Percentiles rank a stretch among this genome's conserved stretches.
These are phyloP conservation scores for Piaya cayana DNA, from an alignment of 2,113 vertebrate species.

Conservation along the genomic window DNA sequence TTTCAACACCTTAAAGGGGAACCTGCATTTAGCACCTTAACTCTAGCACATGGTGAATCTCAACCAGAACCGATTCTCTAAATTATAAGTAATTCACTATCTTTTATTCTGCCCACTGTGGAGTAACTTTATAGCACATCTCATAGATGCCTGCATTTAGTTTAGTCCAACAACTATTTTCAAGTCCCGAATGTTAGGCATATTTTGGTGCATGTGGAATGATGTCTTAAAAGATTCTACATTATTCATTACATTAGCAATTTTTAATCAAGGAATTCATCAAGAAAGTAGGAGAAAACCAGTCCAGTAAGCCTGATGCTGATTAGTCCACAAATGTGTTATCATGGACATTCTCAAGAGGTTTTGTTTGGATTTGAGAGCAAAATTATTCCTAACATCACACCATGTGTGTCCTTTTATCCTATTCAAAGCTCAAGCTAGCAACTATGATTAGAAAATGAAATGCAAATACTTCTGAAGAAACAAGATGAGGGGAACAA, in stretches of 20 bases:
- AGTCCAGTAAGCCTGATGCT: neutral
- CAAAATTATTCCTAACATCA: slow-evolving; percentile 10
- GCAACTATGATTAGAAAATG: slow-evolving; percentile 41
- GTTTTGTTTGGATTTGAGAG: slow-evolving; percentile 16
- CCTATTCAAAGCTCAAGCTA: neutral
- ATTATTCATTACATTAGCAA: slow-evolving; percentile 14
- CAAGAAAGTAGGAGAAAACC: slow-evolving; percentile 12
- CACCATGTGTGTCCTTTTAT: neutral
- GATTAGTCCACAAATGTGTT: neutral
- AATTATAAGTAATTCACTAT: neutral
- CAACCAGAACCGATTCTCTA: neutral
- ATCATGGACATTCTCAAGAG: neutral
- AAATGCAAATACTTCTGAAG: slow-evolving; percentile 35
- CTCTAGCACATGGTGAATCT: neutral
- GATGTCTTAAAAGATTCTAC: neutral
- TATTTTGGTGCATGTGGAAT: neutral
- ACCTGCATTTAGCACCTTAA: neutral
- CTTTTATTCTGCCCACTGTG: neutral
- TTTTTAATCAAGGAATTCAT: slow-evolving; percentile 43
- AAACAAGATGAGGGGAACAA: neutral
- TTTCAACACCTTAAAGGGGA: neutral
- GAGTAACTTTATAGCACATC: neutral
- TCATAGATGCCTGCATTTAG: neutral
- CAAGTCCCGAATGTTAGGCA: neutral
- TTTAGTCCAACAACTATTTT: neutral